These are phyloP conservation scores for Syrrhaptes paradoxus DNA, from an alignment of 2,113 vertebrate genomes.

Conservation along the genomic window DNA sequence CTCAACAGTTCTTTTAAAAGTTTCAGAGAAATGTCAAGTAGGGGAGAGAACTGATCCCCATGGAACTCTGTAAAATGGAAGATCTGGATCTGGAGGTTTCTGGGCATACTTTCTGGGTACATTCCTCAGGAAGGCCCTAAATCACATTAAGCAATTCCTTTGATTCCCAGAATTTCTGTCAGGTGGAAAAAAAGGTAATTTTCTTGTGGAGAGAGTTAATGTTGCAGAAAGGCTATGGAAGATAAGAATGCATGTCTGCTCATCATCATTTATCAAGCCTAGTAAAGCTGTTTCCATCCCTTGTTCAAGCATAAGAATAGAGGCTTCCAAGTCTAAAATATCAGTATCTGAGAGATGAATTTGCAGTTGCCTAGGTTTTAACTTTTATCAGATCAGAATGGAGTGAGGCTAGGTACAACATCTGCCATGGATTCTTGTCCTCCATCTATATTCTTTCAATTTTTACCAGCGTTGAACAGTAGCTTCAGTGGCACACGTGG, in stretches of 20 bases:
- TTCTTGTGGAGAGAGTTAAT: not conserved
- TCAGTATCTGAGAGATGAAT: not conserved
- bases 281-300: not conserved
- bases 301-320: not conserved
- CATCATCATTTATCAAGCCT: not conserved
- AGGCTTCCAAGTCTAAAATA: not conserved
- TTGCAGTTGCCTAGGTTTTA: conserved; percentile 1
- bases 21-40: not conserved
- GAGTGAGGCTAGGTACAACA: not conserved
- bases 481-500: not conserved
- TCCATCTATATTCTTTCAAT: not conserved
- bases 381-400: not conserved
- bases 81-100: not conserved
- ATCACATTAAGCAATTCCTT: not conserved
- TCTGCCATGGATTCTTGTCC: not conserved
- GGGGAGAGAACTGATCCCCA: not conserved
- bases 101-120: not conserved
- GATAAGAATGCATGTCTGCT: not conserved
- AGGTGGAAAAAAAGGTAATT: not conserved
- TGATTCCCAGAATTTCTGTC: not conserved
- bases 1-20: not conserved
- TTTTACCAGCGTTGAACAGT: not conserved
- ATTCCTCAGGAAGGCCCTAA: not conserved
- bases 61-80: not conserved
- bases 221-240: not conserved